These are phyloP conservation scores for Trichopoda pennipes DNA, from an alignment of 2,888 invertebrate genomes.

Conservation along the genomic window DNA sequence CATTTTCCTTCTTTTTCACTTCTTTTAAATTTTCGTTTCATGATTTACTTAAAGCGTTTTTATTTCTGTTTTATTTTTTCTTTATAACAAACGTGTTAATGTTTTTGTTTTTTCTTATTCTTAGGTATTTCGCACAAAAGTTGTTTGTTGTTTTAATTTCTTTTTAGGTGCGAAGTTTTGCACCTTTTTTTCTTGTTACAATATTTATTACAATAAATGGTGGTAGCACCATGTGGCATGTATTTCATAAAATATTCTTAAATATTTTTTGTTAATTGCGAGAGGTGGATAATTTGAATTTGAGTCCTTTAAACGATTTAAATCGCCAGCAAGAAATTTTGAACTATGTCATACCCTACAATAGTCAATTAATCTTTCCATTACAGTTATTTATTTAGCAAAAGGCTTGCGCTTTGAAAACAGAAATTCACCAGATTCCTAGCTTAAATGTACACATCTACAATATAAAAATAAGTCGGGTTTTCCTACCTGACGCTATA, in stretches of 20 bases:
- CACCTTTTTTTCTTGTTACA: slow-evolving; percentile 57
- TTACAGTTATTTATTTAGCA: too few species aligned
- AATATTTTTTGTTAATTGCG: not conserved
- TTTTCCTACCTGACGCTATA: too few species aligned
- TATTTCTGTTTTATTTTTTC: too few species aligned
- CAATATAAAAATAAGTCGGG: too few species aligned
- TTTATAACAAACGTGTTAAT: slow-evolving; percentile 32
- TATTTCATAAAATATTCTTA: not conserved
- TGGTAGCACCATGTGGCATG: not conserved
- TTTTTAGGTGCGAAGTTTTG: slow-evolving; percentile 66
- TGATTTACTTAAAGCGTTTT: slow-evolving; percentile 45
- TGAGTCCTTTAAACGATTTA: too few species aligned
- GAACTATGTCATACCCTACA: too few species aligned
- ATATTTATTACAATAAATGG: slow-evolving; percentile 13
- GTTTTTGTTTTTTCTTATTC: slow-evolving; percentile 4
- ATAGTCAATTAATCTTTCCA: too few species aligned
- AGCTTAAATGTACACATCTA: too few species aligned
- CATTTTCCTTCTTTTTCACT: not conserved
- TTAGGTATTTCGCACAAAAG: slow-evolving; percentile 7
- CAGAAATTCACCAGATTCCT: too few species aligned
- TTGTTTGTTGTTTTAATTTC: slow-evolving; percentile 54
- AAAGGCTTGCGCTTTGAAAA: too few species aligned
- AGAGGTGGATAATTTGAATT: too few species aligned
- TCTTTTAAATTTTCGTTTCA: slow-evolving; percentile 20
- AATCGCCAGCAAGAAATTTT: too few species aligned